Evolutionary conservation across 2,888 invertebrate genomes (phyloP).

Genomic region (Acanthococcus lagerstroemiae): DNA sequence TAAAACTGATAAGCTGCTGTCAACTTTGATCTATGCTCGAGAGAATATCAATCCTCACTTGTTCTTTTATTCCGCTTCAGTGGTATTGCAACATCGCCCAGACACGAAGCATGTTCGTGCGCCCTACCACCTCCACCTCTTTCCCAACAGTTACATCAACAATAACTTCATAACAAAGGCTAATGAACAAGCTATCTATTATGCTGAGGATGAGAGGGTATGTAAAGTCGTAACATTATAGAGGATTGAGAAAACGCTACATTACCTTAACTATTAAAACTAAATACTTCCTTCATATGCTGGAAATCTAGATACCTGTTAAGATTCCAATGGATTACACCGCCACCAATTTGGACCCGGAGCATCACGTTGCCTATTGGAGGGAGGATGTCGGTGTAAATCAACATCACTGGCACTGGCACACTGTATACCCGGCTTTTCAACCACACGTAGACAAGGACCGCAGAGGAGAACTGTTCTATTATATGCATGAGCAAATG

Average conservation of each 20-base stretch:
- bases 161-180: conserved; percentile 59
- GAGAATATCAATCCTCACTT: conserved; percentile 67
- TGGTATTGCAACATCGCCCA: conserved; percentile 60
- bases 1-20: conserved; percentile 59
- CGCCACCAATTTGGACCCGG: conserved; percentile 61
- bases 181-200: conserved; percentile 56
- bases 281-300: background rate
- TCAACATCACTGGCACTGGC: conserved; percentile 88
- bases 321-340: conserved; percentile 64
- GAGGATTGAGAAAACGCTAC: too few relatives aligned
- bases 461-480: conserved; percentile 67
- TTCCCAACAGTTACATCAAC: conserved; percentile 74
- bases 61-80: conserved; percentile 68
- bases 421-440: conserved; percentile 66
- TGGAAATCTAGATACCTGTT: conserved; percentile 49
- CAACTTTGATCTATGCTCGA: conserved; percentile 59
- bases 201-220: conserved; percentile 53
- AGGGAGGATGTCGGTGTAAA: conserved; percentile 77
- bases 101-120: conserved; percentile 60
- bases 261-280: too few relatives aligned
- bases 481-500: conserved; percentile 68
- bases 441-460: conserved; percentile 48
- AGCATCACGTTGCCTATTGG: conserved; percentile 73
- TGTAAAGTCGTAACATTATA: background rate
- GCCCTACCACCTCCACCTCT: conserved; percentile 64